These are phyloP conservation scores for Teleogryllus occipitalis DNA, from an alignment of 1,140 invertebrate genomes.

Conservation along the genomic window DNA sequence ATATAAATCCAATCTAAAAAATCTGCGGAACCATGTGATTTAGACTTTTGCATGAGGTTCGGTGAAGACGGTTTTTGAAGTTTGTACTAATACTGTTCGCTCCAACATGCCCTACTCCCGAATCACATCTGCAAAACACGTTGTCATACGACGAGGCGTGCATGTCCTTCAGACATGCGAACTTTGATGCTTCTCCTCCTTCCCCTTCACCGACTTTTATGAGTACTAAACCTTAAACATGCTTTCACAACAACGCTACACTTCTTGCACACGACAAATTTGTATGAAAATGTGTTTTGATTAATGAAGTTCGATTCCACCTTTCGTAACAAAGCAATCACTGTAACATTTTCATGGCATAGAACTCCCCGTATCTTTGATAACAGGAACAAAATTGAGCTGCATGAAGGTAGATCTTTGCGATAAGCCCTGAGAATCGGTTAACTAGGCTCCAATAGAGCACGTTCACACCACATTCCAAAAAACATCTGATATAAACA, in stretches of 20 bases:
- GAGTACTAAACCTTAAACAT: background rate
- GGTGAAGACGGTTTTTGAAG: background rate
- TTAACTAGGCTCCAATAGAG: background rate
- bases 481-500: constrained; percentile 12
- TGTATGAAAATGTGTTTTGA: background rate
- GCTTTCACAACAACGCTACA: background rate
- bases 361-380: background rate
- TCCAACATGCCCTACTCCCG: background rate
- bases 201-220: background rate
- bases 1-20: background rate
- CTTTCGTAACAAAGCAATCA: constrained; percentile 11
- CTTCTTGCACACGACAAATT: background rate
- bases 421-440: constrained; percentile 3
- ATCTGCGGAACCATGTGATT: background rate
- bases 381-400: constrained; percentile 8
- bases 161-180: background rate
- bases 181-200: background rate
- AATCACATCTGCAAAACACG: background rate
- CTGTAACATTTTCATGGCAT: background rate
- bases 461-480: constrained; percentile 11
- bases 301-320: background rate
- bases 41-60: background rate
- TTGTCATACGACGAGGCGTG: background rate
- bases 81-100: background rate
- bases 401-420: constrained; percentile 11